Conservation (phyloP, 2,113 vertebrate genomes). For the Aramus guarauna region DNA sequence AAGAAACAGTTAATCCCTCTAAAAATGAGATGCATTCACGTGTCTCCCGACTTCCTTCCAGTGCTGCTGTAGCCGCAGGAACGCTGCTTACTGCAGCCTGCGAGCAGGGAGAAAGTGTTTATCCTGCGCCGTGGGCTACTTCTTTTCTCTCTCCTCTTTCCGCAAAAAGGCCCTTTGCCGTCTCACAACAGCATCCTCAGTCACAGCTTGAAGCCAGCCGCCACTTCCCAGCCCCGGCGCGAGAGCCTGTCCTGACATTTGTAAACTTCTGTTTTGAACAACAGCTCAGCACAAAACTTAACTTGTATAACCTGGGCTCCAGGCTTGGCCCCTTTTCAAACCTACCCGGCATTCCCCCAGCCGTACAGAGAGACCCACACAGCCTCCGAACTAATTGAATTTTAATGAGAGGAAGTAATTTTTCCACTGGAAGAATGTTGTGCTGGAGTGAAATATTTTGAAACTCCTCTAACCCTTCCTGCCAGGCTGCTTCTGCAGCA, state of each 20-base stretch:
- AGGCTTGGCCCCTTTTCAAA: background rate
- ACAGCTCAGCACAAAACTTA: background rate
- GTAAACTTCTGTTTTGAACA: background rate
- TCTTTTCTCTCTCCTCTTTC: background rate
- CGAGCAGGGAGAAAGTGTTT: background rate
- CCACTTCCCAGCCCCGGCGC: background rate
- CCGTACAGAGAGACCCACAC: slow-evolving; percentile 12
- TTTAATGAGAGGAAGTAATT: slow-evolving; percentile 40
- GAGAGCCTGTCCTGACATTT: background rate
- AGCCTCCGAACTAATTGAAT: slow-evolving; percentile 21
- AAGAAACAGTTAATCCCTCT: background rate
- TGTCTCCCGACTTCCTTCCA: background rate
- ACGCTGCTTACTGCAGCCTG: background rate
- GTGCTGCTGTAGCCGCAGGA: background rate
- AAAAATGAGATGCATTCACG: background rate
- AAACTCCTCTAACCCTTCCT: background rate
- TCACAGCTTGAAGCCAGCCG: background rate
- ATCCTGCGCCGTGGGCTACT: background rate
- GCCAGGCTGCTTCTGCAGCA: background rate
- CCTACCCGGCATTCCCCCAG: background rate
- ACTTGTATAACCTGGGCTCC: background rate
- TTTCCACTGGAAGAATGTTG: slow-evolving; percentile 13
- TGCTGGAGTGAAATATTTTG: background rate
- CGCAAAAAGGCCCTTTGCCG: background rate
- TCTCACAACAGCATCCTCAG: background rate